Conservation (phyloP, 2,113 vertebrate genomes). For the Pardalotus punctatus region DNA sequence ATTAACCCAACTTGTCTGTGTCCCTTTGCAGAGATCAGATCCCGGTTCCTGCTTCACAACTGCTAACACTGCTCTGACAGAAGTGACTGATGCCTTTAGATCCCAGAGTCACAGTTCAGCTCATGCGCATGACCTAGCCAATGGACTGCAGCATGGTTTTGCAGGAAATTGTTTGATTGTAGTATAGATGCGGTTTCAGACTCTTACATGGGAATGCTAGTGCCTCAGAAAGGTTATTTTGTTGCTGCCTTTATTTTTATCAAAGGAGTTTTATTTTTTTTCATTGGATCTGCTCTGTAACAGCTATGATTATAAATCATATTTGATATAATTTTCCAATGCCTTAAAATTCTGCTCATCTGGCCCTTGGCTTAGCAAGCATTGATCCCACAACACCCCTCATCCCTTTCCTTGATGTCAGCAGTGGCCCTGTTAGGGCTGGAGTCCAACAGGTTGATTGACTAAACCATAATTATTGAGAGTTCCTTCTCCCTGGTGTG, state of each 20-base stretch:
- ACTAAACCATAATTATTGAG: not conserved
- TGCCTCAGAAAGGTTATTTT: not conserved
- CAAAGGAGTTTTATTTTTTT: not conserved
- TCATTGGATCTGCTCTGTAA: not conserved
- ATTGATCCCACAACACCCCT: not conserved
- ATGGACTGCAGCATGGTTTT: constrained; percentile 4
- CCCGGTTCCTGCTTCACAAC: not conserved
- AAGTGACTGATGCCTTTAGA: constrained; percentile 37
- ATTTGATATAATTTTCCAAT: not conserved
- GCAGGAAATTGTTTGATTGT: constrained; percentile 17
- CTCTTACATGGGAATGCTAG: not conserved
- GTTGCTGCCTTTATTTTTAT: not conserved
- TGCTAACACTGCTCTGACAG: constrained; percentile 23
- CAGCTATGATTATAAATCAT: not conserved
- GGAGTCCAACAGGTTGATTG: not conserved
- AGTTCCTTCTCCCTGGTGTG: not conserved
- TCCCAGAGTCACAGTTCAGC: constrained; percentile 21
- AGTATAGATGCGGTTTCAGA: constrained; percentile 4
- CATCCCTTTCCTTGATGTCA: not conserved
- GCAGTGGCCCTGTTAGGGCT: not conserved
- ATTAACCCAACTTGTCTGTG: not conserved
- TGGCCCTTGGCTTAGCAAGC: not conserved
- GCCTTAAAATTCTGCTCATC: not conserved
- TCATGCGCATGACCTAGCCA: not conserved
- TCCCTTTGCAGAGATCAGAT: not conserved